Base-by-base conservation (phyloP, 2,888 invertebrate genomes). In the Romanomermis culicivorax region DNA sequence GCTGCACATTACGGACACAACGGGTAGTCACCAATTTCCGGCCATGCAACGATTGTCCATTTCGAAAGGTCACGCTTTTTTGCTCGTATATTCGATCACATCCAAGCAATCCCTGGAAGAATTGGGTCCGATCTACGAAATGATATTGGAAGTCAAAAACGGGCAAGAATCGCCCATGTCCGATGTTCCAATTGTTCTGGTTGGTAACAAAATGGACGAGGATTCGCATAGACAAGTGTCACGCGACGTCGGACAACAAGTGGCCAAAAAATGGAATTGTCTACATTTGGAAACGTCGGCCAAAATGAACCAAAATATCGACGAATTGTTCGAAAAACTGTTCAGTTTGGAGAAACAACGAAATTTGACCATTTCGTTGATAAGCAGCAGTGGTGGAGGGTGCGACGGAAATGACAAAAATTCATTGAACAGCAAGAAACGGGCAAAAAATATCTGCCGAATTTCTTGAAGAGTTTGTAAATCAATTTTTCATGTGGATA, bases 201-300 rank as follows among this genome's bases (percentile, higher is more conserved):
- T 81, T 43, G 95, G 93, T 57, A 97, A 97, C 74, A 97, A 97
- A 74, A 88, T 87, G 70, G 97, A 97, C 72, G 95, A 45, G 23
- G 47, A 97, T 73, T 82, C 79, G 25, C 7, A 51, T 30, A 7
- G 51, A 23, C 73, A 74, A 64, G 71, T 73, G 36, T 78, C 82
- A 29, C 79, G 81, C 58, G 75, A 79, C 45, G 83, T 85, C 68
- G 91, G 89, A 0, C 83, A 85, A 69, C 81, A 80, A 2, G 83
- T 89, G 67, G 87, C 95, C 14, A 80, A 81, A 58, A 77, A 79
- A 60, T 95, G 95, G 95, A 86, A 93, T 67, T 70, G 69, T 27
- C 86, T 85, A 55, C 95, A 89, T 72, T 85, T 97, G 80, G 97
- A 97, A 74, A 97, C 97, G 26, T 95, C 95, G 1, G 97, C 97